Evolutionary conservation across 2,888 invertebrate species (phyloP).

Genomic region (Ormyrus pomaceus): DNA sequence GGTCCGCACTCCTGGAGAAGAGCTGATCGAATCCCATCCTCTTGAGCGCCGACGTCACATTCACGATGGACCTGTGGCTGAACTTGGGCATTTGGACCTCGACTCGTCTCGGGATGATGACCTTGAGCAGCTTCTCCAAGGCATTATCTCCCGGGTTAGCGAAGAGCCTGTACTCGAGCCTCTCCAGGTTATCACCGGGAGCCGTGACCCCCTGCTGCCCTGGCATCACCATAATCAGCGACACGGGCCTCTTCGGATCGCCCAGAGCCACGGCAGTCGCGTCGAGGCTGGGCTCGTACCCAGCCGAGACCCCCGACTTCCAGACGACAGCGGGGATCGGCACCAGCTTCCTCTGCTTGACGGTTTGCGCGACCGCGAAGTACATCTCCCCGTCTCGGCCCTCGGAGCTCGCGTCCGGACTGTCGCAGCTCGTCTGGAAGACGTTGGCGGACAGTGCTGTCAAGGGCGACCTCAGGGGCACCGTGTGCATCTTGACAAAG

Average conservation of each 20-base stretch:
- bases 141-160: constrained; percentile 82
- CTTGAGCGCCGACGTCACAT: constrained; percentile 86
- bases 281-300: constrained; percentile 90
- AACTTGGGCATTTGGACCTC: constrained; percentile 91
- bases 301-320: constrained; percentile 86
- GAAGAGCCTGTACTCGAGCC: constrained; percentile 84
- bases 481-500: constrained; percentile 84
- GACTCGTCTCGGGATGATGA: constrained; percentile 85
- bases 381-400: constrained; percentile 91
- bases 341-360: constrained; percentile 86
- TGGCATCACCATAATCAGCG: constrained; percentile 89
- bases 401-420: constrained; percentile 83
- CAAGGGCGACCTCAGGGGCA: constrained; percentile 85
- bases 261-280: constrained; percentile 90
- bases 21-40: constrained; percentile 89
- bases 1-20: constrained; percentile 86
- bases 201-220: constrained; percentile 90
- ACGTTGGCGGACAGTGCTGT: constrained; percentile 90
- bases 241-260: constrained; percentile 82
- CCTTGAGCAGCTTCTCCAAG: constrained; percentile 85
- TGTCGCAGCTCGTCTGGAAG: constrained; percentile 90
- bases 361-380: constrained; percentile 88
- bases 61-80: constrained; percentile 88
- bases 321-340: constrained; percentile 91
- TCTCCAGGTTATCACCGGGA: constrained; percentile 86